Evolutionary conservation across 2,113 vertebrate genomes (phyloP), one percentile per base, ranked within the genome.

Genomic region (Probosciger aterrimus): DNA sequence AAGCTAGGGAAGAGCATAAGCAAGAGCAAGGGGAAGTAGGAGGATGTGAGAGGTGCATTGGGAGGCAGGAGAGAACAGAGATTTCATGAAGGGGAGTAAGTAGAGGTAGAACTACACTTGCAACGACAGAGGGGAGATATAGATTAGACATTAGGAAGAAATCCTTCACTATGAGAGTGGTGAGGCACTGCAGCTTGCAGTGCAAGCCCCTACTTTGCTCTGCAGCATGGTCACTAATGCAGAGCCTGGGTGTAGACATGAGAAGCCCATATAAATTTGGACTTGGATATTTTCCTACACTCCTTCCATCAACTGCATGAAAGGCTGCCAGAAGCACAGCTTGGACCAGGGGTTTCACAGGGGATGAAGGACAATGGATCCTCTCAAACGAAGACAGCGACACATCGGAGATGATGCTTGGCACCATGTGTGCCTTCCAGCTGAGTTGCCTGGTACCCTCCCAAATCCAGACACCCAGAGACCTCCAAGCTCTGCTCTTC

Each of bases 1-100:
- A 86, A 84, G 22, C 20, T 83, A 57, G 44, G 35, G 31, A 92
- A 77, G 4, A 1, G 1, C 0, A 1, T 25, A 44, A 1, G 3
- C 33, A 76, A 68, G 27, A 86, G 33, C 4, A 5, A 82, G n/a
- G 43, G 64, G 50, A 95, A 94, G 33, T 16, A 83, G 77, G 41
- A 70, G 25, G 73, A 28, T 84, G 25, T 59, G 53, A 70, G 46
- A 91, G 24, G 65, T 43, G n/a, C 31, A 27, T 79, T 79, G 87
- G 78, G 74, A 83, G 74, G 41, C 55, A 64, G 41, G n/a, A 81
- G 28, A 89, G 60, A 85, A 76, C 43, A 18, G 35, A 78, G 43
- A 24, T 71, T 87, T 90, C 62, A 64, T 19, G 22, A 15, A 89
- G 9, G 18, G 13, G 8, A 59, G 62, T 50, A 87, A 84, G 47